Percentiles rank a stretch among this genome's conserved stretches.
Conservation (phyloP, 2,888 invertebrate genomes). For the Patella pellucida region DNA sequence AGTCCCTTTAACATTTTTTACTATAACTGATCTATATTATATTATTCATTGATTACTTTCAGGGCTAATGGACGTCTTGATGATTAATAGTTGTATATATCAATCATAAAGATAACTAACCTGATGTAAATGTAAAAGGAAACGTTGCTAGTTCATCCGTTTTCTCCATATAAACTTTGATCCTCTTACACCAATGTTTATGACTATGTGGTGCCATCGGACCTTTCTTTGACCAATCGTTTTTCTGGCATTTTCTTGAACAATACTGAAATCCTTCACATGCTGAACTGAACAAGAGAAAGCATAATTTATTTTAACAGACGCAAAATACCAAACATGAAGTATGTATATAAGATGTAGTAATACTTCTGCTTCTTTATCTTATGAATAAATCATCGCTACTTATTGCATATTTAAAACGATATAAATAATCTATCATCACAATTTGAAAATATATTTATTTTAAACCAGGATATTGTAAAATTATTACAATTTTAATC, state of each 20-base stretch:
- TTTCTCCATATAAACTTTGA: constrained; percentile 44
- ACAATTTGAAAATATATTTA: no score
- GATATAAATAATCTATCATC: no score
- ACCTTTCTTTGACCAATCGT: constrained; percentile 36
- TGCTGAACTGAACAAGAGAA: constrained; percentile 27
- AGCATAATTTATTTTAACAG: not conserved
- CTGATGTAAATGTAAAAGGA: constrained; percentile 48
- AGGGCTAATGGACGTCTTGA: no score
- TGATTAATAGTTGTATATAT: not conserved
- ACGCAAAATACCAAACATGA: not conserved
- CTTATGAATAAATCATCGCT: no score
- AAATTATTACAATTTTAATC: no score
- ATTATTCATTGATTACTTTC: no score
- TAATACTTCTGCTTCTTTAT: no score
- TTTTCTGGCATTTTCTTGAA: constrained; percentile 41
- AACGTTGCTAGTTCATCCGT: constrained; percentile 36
- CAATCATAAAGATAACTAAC: constrained; percentile 26
- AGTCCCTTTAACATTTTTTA: no score
- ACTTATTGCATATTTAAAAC: no score
- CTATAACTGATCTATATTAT: no score
- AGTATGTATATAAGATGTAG: no score
- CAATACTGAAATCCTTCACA: constrained; percentile 54
- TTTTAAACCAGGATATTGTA: no score
- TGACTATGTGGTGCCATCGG: constrained; percentile 36
- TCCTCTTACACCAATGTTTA: constrained; percentile 43